Evolutionary conservation across 2,113 vertebrate species (phyloP), one percentile per base, ranked within the genome.

Genomic region (Diphyllodes magnificus): DNA sequence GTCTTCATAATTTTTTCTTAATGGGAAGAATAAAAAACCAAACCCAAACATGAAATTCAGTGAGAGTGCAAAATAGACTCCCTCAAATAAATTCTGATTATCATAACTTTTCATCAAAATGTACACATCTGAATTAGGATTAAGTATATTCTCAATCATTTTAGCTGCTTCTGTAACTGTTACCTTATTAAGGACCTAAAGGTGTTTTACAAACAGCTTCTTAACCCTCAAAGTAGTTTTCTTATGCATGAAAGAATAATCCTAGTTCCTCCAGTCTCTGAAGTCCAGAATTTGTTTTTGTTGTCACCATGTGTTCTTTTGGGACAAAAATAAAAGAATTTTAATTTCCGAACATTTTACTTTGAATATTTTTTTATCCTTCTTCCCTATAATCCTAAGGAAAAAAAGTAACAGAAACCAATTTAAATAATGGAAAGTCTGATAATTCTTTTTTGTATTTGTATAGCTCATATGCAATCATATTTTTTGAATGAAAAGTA

Each of bases 381-480:
- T 68, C 47, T 75, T 71, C 44, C 66, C 20, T 66, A 35, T 40
- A 93, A 42, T 14, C 6, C 17, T 57, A 75, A 37, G 24, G 9
- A 49, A 25, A 79, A 81, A 60, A 69, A 50, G 64, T 9, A 68
- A 53, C 20, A 75, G 8, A 72, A 75, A 54, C 1, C 16, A 84
- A 56, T 18, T 31, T 69, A 59, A 78, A 68, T 15, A 81, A 25
- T 24, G 20, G 61, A 37, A 73, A 65, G 59, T 7, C 9, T 37
- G 3, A 31, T 28, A 9, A 45, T 25, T 33, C 39, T n/a, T 70
- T 77, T 54, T 78, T 47, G 4, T n/a, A 47, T 54, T 79, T 9
- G 0, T 47, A n/a, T 45, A 1, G 1, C 37, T 81, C 30, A 44
- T 30, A 25, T 4, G 11, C 11, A 37, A 33, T 30, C 2, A 5